Evolutionary conservation across 1,140 invertebrate genomes (phyloP).

Genomic region (Caenorhabditis elegans): DNA sequence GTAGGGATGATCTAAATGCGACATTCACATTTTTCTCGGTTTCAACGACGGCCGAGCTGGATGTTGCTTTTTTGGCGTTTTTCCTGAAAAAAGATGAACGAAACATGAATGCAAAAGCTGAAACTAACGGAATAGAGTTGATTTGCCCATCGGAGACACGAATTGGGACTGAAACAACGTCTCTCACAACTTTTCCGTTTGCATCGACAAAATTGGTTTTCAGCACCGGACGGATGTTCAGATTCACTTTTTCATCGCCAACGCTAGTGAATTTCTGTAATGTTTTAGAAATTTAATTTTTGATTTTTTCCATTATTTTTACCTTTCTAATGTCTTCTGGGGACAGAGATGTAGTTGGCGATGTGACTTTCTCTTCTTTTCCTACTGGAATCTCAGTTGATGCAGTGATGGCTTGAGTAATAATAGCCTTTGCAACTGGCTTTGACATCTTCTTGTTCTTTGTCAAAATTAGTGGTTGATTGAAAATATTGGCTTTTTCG

Average conservation of each 20-base stretch:
- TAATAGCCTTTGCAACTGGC: neutral
- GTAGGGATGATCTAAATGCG: neutral
- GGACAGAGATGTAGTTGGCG: neutral
- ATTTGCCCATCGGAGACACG: constrained; percentile 3
- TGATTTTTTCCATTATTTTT: no score
- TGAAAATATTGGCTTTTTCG: neutral
- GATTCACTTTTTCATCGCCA: neutral
- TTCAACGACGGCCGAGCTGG: neutral
- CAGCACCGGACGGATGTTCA: constrained; percentile 1
- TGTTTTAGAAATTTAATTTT: no score
- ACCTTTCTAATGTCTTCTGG: constrained; percentile 20
- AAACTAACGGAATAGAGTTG: neutral
- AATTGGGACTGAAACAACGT: constrained; percentile 14
- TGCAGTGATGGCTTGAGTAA: constrained; percentile 9
- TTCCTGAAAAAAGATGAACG: neutral
- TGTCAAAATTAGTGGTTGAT: constrained; percentile 21
- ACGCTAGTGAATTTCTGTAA: constrained; percentile 20
- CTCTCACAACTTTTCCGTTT: neutral
- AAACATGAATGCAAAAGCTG: no score
- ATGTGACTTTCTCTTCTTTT: neutral
- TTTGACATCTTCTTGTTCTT: neutral
- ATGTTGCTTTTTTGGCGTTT: neutral
- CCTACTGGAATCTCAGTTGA: neutral
- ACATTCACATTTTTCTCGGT: constrained; percentile 11
- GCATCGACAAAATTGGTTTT: constrained; percentile 35